These are phyloP conservation scores for Alexandromys fortis DNA, from an alignment of 2,113 vertebrate genomes.

Conservation along the genomic window DNA sequence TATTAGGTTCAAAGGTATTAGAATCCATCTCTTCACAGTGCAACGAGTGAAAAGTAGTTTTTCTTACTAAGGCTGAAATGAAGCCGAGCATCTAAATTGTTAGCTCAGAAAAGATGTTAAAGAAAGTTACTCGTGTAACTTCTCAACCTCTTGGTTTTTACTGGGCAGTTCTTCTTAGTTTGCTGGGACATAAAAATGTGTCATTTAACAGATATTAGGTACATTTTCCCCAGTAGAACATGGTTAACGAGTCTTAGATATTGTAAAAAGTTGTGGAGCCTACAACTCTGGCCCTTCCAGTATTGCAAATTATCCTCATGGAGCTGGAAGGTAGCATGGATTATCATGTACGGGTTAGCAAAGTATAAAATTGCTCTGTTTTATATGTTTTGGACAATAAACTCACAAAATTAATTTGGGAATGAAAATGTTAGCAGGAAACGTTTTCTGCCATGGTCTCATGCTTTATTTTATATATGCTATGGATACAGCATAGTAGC, in stretches of 20 bases:
- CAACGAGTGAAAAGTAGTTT: conserved; percentile 75
- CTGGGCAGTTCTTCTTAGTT: conserved; percentile 60
- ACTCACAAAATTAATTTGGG: conserved; percentile 41
- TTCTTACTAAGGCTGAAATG: conserved; percentile 85
- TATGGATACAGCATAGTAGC: no score
- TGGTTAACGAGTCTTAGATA: conserved; percentile 74
- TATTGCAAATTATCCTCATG: background rate
- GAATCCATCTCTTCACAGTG: conserved; percentile 72
- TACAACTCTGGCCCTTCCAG: background rate
- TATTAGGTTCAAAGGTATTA: conserved; percentile 75
- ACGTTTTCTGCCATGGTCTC: background rate
- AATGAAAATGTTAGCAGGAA: conserved; percentile 26
- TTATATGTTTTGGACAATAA: conserved; percentile 62
- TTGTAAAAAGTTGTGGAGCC: conserved; percentile 68
- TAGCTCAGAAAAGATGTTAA: conserved; percentile 80
- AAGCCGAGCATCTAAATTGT: conserved; percentile 81
- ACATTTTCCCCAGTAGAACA: conserved; percentile 74
- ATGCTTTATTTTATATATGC: background rate
- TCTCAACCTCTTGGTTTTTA: conserved; percentile 83
- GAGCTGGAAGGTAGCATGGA: background rate
- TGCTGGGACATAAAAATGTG: conserved; percentile 52
- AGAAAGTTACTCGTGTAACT: conserved; percentile 76
- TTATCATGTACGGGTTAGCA: conserved; percentile 30
- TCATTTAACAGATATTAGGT: conserved; percentile 49
- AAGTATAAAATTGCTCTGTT: conserved; percentile 26